Evolutionary conservation across 2,113 vertebrate genomes (phyloP).

Genomic region (Ranitomeya imitator): DNA sequence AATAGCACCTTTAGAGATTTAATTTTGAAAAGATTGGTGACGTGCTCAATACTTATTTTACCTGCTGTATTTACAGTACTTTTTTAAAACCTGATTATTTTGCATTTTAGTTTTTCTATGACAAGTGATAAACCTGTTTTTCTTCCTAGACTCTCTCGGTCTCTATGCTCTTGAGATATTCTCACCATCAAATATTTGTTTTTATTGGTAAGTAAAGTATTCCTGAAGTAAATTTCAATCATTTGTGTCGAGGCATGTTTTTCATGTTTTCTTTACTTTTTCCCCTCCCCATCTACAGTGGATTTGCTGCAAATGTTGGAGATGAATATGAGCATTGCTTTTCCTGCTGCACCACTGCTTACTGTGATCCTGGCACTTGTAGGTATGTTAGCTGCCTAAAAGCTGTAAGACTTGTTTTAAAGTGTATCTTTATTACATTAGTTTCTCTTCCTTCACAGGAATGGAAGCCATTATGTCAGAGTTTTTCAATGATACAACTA

Average conservation of each 20-base stretch:
- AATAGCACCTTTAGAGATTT: no score
- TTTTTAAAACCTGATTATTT: no score
- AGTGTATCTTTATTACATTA: not conserved
- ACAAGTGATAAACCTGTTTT: not conserved
- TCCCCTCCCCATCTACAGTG: conserved; percentile 72
- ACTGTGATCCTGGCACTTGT: conserved; percentile 97
- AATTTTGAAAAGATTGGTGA: no score
- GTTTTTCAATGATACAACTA: conserved; percentile 98
- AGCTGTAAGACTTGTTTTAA: not conserved
- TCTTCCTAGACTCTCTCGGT: conserved; percentile 87
- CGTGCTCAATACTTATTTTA: no score
- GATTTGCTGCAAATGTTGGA: conserved; percentile 98
- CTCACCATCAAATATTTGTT: conserved; percentile 98
- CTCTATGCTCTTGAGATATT: conserved; percentile 95
- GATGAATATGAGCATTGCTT: conserved; percentile 99
- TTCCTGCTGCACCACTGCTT: conserved; percentile 94
- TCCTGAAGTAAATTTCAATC: not conserved
- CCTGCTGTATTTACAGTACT: no score
- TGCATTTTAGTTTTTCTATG: no score
- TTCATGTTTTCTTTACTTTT: not conserved
- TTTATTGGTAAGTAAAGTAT: conserved; percentile 86
- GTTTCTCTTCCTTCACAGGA: conserved; percentile 69
- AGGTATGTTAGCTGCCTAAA: conserved; percentile 74
- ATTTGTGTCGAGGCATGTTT: not conserved
- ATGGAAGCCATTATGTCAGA: conserved; percentile 99